Base-by-base conservation (phyloP, 1,140 invertebrate genomes). In the Nixonia krombeini region DNA sequence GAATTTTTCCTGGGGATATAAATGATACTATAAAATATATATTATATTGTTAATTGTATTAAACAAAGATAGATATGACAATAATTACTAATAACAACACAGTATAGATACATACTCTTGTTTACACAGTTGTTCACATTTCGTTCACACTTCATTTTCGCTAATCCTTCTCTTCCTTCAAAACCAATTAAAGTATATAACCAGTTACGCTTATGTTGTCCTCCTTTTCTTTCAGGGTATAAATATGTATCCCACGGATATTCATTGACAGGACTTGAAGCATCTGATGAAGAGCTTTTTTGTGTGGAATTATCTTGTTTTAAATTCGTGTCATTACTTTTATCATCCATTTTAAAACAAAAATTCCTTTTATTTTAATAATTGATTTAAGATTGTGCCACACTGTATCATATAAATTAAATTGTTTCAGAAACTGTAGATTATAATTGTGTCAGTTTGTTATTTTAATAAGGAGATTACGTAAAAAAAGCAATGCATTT, bases 101-200 rank as follows among this genome's bases (percentile, higher is more conserved):
- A n/a, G n/a, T n/a, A n/a, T n/a, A n/a, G n/a, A n/a, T n/a, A 78
- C 85, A 83, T 86, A 93, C 94, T 94, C 57, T 89, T 89, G 84
- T 92, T 89, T 0, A 94, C 76, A 81, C 91, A 93, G 17, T 88
- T 87, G 66, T 89, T 90, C 31, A 96, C 93, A 80, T 92, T 93
- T 68, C 88, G 80, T 86, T 96, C 93, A 80, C 95, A 97, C 78
- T 91, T 92, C 1, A 90, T 83, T 80, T 91, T 93, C 29, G 93
- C 87, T 3, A 91, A 79, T 38, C 85, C 86, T 79, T 92, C 89
- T 73, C 87, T 81, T 64, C 91, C 91, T 82, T 92, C 89, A 21
- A 86, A 78, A 1, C 88, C 86, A 29, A 90, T 72, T 1, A 93
- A 46, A 28, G 89, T 82, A 35, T 88, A 86, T 15, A 78, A 80